Evolutionary conservation across 2,113 vertebrate species (phyloP), one percentile per base, ranked within the genome.

Genomic region (Maccullochella peelii): DNA sequence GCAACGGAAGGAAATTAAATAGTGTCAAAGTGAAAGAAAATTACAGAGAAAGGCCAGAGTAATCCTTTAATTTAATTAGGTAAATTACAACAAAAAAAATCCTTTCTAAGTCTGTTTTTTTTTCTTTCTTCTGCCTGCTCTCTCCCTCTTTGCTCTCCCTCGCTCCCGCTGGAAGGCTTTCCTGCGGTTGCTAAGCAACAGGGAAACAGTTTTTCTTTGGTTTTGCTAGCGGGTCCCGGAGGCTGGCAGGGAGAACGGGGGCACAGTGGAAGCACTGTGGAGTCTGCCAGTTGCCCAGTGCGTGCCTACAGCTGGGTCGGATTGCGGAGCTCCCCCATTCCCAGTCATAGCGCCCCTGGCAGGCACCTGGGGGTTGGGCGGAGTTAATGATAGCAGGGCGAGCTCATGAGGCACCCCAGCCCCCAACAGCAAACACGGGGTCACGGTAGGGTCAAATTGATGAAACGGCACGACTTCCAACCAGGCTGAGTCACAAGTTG

Each of bases 41-140:
- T 86, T 23, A 88, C 79, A 21, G 57, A 79, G 77, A 83, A 80
- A 82, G 85, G 75, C 77, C 83, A 91, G 76, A 76, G 79, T 94
- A 94, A 95, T 93, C 91, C 88, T 92, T 92, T 94, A 90, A 95
- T 94, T 95, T 84, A 94, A 94, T 94, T 91, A 93, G 57, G 81
- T 86, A 85, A 93, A 93, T 94, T 90, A 90, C 83, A 93, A 91
- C 73, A 73, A 89, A 87, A 81, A 38, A 15, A 90, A 85, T 77
- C 84, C 84, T 82, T 79, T 84, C 44, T 66, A 42, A 84, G 71
- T 88, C 63, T 75, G 57, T 70, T 77, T 82, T 61, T 3, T 77
- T 76, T 62, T 23, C 62, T 77, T 67, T 85, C 55, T 62, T 80
- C 61, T 44, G 68, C 68, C 4, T 54, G 25, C 63, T 79, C 81